Conservation (phyloP, 2,888 invertebrate species). For the Agrilus biguttatus region DNA sequence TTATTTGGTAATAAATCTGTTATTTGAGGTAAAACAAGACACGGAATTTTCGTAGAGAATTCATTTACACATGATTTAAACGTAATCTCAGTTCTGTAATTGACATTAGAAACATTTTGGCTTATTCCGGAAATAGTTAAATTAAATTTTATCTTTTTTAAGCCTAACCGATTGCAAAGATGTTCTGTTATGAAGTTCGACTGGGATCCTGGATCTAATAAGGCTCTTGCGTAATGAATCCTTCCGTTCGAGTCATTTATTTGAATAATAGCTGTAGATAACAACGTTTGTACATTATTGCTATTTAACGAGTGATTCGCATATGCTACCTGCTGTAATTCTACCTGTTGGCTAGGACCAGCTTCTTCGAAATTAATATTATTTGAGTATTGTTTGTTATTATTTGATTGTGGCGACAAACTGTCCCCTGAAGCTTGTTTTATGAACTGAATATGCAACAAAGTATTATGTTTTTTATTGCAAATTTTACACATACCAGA, state of each 20-base stretch:
- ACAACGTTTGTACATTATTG: not conserved
- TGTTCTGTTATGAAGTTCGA: not conserved
- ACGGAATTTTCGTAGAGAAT: not conserved
- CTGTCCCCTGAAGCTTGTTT: not conserved
- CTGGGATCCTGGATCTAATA: constrained; percentile 3
- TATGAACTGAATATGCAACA: too few relatives aligned
- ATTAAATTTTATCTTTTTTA: not conserved
- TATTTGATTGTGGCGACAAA: too few relatives aligned
- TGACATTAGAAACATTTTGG: not conserved
- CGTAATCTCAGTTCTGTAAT: not conserved
- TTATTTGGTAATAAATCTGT: constrained; percentile 1
- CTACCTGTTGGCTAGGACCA: too few relatives aligned
- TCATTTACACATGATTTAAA: not conserved
- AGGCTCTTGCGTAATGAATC: not conserved
- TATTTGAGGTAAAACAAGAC: not conserved
- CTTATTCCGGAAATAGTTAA: not conserved
- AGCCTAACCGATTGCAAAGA: not conserved
- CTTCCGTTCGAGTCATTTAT: not conserved
- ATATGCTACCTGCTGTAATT: too few relatives aligned
- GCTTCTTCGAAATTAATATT: too few relatives aligned
- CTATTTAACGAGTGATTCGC: not conserved
- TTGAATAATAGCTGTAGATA: not conserved
- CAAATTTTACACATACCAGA: too few relatives aligned
- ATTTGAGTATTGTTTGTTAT: too few relatives aligned
- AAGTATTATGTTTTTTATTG: too few relatives aligned